Evolutionary conservation across 1,140 invertebrate species (phyloP).

Genomic region (Lasioglossum albipes): DNA sequence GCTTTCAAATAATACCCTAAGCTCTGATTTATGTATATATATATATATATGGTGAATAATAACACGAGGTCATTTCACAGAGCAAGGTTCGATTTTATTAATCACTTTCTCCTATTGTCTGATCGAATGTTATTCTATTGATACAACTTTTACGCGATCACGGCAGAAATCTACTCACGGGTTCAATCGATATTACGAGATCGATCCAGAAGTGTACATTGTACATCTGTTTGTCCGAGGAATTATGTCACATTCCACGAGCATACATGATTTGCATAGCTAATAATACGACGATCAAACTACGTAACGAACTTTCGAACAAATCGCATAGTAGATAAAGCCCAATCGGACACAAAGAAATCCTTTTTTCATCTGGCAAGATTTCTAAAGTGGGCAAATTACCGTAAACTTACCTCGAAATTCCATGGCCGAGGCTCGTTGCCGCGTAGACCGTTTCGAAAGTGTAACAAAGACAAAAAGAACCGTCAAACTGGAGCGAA

Average conservation of each 20-base stretch:
- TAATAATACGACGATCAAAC: background rate
- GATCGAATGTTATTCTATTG: background rate
- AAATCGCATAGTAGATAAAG: background rate
- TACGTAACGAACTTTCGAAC: background rate
- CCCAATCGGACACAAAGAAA: background rate
- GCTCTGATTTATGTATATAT: background rate
- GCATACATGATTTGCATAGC: background rate
- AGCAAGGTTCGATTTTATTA: conserved; percentile 5
- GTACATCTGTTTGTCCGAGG: no score
- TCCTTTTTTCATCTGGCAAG: background rate
- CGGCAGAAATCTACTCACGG: background rate
- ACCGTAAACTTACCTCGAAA: background rate
- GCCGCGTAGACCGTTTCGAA: background rate
- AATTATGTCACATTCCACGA: background rate
- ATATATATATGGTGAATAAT: background rate
- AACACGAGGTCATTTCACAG: background rate
- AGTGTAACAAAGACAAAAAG: background rate
- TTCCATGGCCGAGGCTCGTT: background rate
- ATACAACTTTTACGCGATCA: background rate
- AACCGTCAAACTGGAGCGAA: background rate
- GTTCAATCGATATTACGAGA: background rate
- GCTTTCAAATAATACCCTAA: background rate
- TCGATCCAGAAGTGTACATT: no score
- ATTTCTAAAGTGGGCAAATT: background rate
- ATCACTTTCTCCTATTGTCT: background rate